Evolutionary conservation across 2,797 vertebrate genomes (phyloP), one percentile per base, ranked within the genome.

Genomic region (Sebastes itinus): DNA sequence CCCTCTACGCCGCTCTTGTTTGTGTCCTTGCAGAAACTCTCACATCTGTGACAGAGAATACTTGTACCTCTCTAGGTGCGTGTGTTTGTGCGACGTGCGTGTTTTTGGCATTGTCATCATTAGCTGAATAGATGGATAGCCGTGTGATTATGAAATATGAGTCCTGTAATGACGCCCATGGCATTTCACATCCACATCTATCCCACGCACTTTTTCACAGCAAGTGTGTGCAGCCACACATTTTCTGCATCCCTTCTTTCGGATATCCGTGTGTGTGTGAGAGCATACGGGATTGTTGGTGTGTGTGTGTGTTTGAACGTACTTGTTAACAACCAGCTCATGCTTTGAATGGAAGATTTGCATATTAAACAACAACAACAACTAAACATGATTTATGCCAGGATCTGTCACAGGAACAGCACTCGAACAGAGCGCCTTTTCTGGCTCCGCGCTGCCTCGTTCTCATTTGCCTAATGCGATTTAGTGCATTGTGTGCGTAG

Each of bases 391-490:
- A 93, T 92, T 94, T 88, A 92, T 90, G 86, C 86, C 86, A 62
- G 88, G 84, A 92, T 94, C 89, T 89, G 88, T 94, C 89, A 91
- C 90, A 88, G 86, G 74, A 79, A 69, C 75, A 72, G 84, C 83
- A 46, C 87, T 82, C 46, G 78, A 89, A 87, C 85, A 88, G 58
- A 84, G 75, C 56, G 25, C 70, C 56, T 85, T 78, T 80, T 46
- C 80, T 83, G 81, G 76, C 81, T 74, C 78, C 25, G 46, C 77
- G n/a, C 67, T 55, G 77, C 77, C 72, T 80, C 64, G 22, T 56
- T 79, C 92, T 90, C 91, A 92, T 94, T 93, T 91, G 86, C 87
- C 89, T 94, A 93, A 91, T 91, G 88, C 89, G 91, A 92, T 93
- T 93, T 90, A 80, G 84, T 65, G 73, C 68, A 3, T 75, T 27